Conservation (phyloP, 2,888 invertebrate genomes). For the Lacanobia oleracea region DNA sequence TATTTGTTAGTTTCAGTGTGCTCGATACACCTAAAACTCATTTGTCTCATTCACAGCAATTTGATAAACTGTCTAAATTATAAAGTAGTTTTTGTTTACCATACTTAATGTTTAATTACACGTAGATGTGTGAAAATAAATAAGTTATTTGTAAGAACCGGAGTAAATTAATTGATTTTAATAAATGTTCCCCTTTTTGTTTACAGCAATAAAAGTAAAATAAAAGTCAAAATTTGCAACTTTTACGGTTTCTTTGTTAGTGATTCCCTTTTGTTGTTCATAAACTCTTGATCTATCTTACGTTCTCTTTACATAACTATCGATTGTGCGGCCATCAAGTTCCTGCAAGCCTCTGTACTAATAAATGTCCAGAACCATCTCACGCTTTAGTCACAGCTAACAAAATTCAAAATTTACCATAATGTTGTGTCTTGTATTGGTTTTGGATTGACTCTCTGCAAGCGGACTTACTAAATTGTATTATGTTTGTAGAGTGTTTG, state of each 20-base stretch:
- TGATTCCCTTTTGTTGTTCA: conserved; percentile 53
- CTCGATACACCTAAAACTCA: conserved; percentile 54
- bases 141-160: conserved; percentile 1
- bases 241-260: conserved; percentile 35
- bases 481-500: conserved; percentile 68
- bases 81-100: conserved; percentile 16
- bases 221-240: conserved; percentile 5
- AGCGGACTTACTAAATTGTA: conserved; percentile 77
- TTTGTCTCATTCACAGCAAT: conserved; percentile 51
- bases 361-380: conserved; percentile 84
- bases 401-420: conserved; percentile 89
- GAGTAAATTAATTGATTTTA: conserved; percentile 28
- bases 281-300: conserved; percentile 63
- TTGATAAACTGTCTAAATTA: conserved; percentile 18
- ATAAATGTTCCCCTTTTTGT: conserved; percentile 22
- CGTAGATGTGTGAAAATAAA: conserved; percentile 20
- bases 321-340: conserved; percentile 58
- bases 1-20: conserved; percentile 73
- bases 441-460: conserved; percentile 84
- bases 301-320: conserved; percentile 55
- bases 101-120: conserved; percentile 1
- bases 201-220: conserved; percentile 34
- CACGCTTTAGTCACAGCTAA: conserved; percentile 89
- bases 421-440: conserved; percentile 91
- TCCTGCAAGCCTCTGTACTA: conserved; percentile 79